A percentile compares a stretch with the other conserved stretches of the same genome.
Conservation (phyloP, 2,113 vertebrate genomes). For the Sylvietta virens region DNA sequence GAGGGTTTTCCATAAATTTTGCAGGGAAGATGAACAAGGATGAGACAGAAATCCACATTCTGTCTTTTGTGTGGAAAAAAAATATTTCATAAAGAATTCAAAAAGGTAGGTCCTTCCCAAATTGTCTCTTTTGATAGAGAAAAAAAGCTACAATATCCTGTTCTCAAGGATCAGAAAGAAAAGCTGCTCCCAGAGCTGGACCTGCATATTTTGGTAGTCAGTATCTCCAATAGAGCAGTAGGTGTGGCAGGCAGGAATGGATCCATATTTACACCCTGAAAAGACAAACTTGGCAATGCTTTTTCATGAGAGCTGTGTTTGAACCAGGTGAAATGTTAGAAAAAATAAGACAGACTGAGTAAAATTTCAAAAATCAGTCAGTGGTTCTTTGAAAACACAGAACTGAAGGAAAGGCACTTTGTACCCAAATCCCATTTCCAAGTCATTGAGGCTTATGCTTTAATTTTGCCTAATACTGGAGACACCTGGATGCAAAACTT, state of each 20-base stretch:
- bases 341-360: neutral
- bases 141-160: neutral
- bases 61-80: neutral
- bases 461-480: neutral
- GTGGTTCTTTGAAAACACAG: neutral
- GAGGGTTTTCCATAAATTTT: neutral
- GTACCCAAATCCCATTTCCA: neutral
- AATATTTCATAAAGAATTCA: neutral
- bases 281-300: neutral
- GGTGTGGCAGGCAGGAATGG: neutral
- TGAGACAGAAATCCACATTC: neutral
- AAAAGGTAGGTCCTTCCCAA: neutral
- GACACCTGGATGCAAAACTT: neutral
- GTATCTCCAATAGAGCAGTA: neutral
- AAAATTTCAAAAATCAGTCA: neutral
- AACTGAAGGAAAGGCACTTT: neutral
- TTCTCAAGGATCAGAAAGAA: neutral
- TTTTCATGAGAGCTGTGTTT: neutral
- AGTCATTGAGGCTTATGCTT: neutral
- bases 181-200: neutral
- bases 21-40: fast-evolving
- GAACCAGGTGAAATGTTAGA: neutral
- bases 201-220: neutral
- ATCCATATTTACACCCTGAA: neutral
- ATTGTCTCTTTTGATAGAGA: neutral